Base-by-base conservation (phyloP, 2,888 invertebrate species). In the Keiferia lycopersicella region DNA sequence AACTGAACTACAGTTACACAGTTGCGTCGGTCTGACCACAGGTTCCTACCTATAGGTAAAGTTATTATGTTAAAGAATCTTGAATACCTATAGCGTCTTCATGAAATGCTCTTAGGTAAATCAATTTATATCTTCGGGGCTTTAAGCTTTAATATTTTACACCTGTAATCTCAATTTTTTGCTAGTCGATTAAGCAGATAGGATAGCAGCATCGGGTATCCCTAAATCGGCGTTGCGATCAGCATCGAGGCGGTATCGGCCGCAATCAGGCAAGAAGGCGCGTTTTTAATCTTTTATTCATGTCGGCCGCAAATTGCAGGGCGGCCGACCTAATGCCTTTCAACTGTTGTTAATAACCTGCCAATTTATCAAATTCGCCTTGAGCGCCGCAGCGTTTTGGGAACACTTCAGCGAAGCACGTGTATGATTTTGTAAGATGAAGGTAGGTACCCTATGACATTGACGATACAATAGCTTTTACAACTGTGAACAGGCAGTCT, bases 281-380 rank as follows among this genome's bases (percentile, higher is more conserved):
- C 77, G 78, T 84, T 89, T 88, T 90, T 86, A 86, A 87, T 88
- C 81, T 89, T 87, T 86, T 86, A 85, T 88, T 88, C 85, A 84
- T 85, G 84, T 66, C 78, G 79, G 81, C 79, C 83, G 73, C 87
- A 91, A 91, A 91, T 91, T 91, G 89, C 88, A 91, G 91, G 87
- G 88, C 88, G 80, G 88, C 81, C 79, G 73, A 81, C 87, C 91
- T 91, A 90, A 91, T 91, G 90, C 88, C 89, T 91, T 91, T 91
- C 91, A 91, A 91, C 91, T 91, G 91, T 86, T 91, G 87, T 91
- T 91, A 91, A 91, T 91, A 90, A 87, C 90, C 91, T 90, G 91
- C 87, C 91, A 90, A 91, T 91, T 90, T 88, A 91, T 91, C 89
- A 90, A 88, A 85, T 76, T 82, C 73, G 84, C 86, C 86, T 73